phyloP scores from a whole-genome alignment of 2,888 invertebrate species.

The Gymnoscelis rufifasciata region DNA sequence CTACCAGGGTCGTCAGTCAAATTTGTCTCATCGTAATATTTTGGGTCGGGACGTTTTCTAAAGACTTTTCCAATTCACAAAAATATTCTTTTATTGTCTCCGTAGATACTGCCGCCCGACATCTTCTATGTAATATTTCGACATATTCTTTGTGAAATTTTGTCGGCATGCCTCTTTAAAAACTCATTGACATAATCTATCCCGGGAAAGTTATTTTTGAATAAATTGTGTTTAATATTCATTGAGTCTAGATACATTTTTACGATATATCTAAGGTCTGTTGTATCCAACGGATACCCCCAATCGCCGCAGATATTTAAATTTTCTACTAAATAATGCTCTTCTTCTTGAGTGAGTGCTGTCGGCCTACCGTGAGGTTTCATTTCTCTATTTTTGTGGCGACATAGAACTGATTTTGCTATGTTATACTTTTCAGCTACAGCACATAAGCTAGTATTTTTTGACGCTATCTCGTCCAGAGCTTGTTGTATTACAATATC shows the following conservation, averaged over 20 bases:
- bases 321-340: no score
- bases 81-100: neutral
- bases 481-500: no score
- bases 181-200: conserved; percentile 7
- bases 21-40: neutral
- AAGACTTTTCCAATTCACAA: neutral
- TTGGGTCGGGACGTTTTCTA: neutral
- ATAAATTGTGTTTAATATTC: conserved; percentile 5
- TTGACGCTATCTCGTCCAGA: no score
- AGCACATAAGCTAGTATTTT: no score
- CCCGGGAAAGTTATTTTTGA: conserved; percentile 10
- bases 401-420: no score
- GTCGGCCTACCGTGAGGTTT: no score
- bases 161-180: conserved; percentile 6
- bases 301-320: no score
- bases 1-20: conserved; percentile 4
- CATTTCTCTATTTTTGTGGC: no score
- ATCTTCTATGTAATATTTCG: neutral
- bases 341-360: no score
- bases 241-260: no score
- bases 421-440: no score
- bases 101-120: neutral
- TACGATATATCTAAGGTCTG: no score
- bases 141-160: neutral
- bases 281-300: neutral